phyloP scores from a whole-genome alignment of 2,888 invertebrate species.

The Hydriomena furcata region DNA sequence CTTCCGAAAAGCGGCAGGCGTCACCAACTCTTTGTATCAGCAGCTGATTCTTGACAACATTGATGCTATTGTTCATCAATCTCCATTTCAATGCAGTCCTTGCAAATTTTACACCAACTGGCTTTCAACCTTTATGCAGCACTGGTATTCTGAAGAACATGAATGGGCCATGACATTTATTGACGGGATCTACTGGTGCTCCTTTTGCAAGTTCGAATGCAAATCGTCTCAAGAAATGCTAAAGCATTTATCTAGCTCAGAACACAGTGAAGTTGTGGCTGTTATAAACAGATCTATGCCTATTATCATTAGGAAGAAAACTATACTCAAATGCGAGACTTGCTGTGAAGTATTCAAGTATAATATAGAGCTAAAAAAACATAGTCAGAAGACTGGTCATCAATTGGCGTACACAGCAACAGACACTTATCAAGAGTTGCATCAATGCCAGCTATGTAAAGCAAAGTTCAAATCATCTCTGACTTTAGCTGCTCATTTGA shows the following conservation, averaged over 20 bases:
- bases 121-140: constrained; percentile 86
- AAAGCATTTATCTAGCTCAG: constrained; percentile 85
- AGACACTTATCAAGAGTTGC: constrained; percentile 86
- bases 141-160: constrained; percentile 89
- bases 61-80: constrained; percentile 89
- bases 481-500: constrained; percentile 87
- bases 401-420: constrained; percentile 79
- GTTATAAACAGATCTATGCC: constrained; percentile 92
- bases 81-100: constrained; percentile 93
- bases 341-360: constrained; percentile 88
- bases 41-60: constrained; percentile 90
- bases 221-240: constrained; percentile 86
- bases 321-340: constrained; percentile 84
- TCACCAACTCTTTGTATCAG: constrained; percentile 80
- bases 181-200: constrained; percentile 87
- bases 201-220: constrained; percentile 88
- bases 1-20: constrained; percentile 87
- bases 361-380: constrained; percentile 88
- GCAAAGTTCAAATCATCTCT: constrained; percentile 84
- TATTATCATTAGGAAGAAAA: constrained; percentile 88
- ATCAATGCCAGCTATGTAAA: constrained; percentile 85
- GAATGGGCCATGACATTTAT: constrained; percentile 71
- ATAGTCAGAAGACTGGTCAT: constrained; percentile 81
- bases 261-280: constrained; percentile 88
- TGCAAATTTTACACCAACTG: constrained; percentile 94